These are phyloP conservation scores for Craseonycteris thonglongyai DNA, from an alignment of 2,113 vertebrate species.

Conservation along the genomic window DNA sequence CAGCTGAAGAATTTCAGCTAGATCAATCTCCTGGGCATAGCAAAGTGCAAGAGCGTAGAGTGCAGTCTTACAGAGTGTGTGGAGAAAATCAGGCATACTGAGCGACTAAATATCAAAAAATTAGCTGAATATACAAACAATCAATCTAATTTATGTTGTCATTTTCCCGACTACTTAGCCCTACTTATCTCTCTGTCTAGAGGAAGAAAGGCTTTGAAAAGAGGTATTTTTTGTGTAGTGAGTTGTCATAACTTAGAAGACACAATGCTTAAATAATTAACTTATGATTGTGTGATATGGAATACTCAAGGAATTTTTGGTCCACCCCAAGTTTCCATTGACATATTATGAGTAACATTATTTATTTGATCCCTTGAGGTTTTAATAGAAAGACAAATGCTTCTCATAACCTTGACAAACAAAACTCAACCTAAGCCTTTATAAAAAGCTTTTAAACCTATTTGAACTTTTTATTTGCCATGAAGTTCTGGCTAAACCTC, in stretches of 20 bases:
- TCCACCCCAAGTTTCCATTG: not conserved
- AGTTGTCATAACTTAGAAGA: not conserved
- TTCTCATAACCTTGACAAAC: slow-evolving; percentile 33
- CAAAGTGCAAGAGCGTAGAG: not conserved
- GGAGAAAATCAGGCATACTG: not conserved
- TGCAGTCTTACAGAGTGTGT: not conserved
- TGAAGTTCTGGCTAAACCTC: not conserved
- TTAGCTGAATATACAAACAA: not conserved
- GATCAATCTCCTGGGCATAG: not conserved
- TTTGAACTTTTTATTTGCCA: not conserved
- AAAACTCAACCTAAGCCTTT: not conserved
- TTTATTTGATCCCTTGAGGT: not conserved
- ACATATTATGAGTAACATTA: not conserved
- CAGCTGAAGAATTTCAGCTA: not conserved
- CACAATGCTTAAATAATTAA: not conserved
- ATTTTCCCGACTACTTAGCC: not conserved
- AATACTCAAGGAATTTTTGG: not conserved
- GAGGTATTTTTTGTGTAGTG: not conserved
- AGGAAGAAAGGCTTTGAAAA: not conserved
- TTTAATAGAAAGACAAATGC: slow-evolving; percentile 14
- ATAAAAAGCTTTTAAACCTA: slow-evolving; percentile 8
- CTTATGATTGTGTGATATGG: not conserved
- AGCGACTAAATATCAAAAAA: not conserved
- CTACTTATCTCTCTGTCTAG: not conserved
- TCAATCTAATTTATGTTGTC: not conserved